A percentile compares a stretch with the other conserved stretches of the same genome.
These are phyloP conservation scores for Piezodorus guildinii DNA, from an alignment of 1,140 invertebrate species.

Conservation along the genomic window DNA sequence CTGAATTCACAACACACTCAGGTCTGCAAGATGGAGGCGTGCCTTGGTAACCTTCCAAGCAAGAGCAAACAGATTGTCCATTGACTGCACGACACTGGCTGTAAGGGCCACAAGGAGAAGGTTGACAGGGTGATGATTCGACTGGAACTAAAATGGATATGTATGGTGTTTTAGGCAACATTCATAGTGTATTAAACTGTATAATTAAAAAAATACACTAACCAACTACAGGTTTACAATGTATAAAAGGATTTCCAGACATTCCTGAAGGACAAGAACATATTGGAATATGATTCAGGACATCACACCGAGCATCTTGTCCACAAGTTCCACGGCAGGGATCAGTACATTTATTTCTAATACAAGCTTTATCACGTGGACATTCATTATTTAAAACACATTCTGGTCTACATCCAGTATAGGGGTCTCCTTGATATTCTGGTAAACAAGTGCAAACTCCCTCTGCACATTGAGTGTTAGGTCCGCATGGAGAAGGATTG, in stretches of 20 bases:
- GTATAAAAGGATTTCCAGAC: constrained; percentile 46
- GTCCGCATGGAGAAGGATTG: constrained; percentile 43
- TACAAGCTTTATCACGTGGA: constrained; percentile 37
- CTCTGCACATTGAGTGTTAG: constrained; percentile 45
- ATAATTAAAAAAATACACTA: background rate
- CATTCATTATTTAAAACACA: constrained; percentile 42
- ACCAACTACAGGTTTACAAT: constrained; percentile 35
- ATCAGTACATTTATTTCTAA: constrained; percentile 40
- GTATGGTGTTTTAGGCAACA: constrained; percentile 34
- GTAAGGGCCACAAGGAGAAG: constrained; percentile 45
- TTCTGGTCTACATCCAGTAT: constrained; percentile 37
- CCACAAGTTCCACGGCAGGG: constrained; percentile 44
- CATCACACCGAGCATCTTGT: constrained; percentile 39
- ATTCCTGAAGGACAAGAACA: constrained; percentile 44
- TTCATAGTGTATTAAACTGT: too few relatives aligned
- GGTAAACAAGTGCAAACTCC: constrained; percentile 39
- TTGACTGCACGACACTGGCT: constrained; percentile 43
- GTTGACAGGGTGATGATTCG: constrained; percentile 36
- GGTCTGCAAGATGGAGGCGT: constrained; percentile 56
- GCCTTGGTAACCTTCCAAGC: constrained; percentile 45
- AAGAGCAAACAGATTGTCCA: constrained; percentile 44
- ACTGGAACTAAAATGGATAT: constrained; percentile 25
- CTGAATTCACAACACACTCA: constrained; percentile 57
- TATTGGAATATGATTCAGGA: constrained; percentile 39
- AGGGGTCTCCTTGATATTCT: constrained; percentile 45